phyloP scores from a whole-genome alignment of 1,140 invertebrate genomes.

The Ptiloglossa arizonensis region DNA sequence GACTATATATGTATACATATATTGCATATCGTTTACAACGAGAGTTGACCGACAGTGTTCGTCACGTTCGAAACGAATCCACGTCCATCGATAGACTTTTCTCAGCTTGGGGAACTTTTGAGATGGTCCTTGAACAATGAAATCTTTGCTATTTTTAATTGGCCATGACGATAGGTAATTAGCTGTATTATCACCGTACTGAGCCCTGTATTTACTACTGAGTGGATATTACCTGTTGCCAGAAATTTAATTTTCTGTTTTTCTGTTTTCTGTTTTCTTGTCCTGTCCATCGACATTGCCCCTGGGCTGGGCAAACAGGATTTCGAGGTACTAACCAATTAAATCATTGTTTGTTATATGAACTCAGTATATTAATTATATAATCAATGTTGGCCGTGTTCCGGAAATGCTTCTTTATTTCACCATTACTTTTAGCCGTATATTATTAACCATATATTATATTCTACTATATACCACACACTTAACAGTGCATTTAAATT shows the following conservation, averaged over 20 bases:
- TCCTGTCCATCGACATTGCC: constrained; percentile 80
- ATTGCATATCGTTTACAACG: no score
- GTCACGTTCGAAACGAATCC: not conserved
- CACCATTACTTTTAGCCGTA: constrained; percentile 66
- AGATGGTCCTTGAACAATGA: constrained; percentile 94
- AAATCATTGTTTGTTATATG: constrained; percentile 75
- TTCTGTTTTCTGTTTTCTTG: constrained; percentile 80
- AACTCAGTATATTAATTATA: constrained; percentile 78
- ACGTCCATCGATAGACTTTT: constrained; percentile 70
- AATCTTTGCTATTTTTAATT: constrained; percentile 51
- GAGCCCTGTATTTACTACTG: constrained; percentile 32
- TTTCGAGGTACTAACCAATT: constrained; percentile 80
- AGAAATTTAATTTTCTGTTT: constrained; percentile 76
- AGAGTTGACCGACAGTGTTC: no score
- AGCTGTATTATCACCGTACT: constrained; percentile 19
- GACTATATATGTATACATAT: no score
- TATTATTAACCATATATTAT: constrained; percentile 59
- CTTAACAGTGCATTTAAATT: constrained; percentile 73
- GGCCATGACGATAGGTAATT: constrained; percentile 37
- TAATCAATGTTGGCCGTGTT: constrained; percentile 79
- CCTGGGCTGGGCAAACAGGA: constrained; percentile 81
- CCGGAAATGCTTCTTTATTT: constrained; percentile 77
- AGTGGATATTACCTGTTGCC: constrained; percentile 57
- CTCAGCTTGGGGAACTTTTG: constrained; percentile 94
- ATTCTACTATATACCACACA: constrained; percentile 56